Evolutionary conservation across 2,888 invertebrate genomes (phyloP), one percentile per base, ranked within the genome.

Genomic region (Celastrina argiolus): DNA sequence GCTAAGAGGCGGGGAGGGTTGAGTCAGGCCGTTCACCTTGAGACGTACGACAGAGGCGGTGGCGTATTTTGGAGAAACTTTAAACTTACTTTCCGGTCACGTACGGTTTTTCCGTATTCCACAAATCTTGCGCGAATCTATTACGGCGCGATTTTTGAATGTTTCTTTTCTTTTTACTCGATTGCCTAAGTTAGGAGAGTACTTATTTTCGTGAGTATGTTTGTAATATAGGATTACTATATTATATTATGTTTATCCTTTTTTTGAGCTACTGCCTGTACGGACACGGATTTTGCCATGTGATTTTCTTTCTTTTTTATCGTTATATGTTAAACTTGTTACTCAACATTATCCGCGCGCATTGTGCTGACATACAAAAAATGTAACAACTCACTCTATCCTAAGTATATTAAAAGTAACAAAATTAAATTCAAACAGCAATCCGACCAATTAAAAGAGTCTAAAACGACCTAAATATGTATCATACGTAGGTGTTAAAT

Each of bases 21-120:
- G 77, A 79, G 82, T 78, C 76, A 75, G 88, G 85, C 82, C 89
- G 80, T 88, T 88, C 89, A 89, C 89, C 89, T 88, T 88, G 86
- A 88, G 87, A 87, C 87, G 76, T 79, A 76, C 76, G 76, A 78
- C 76, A 77, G 74, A 77, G 73, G 78, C 80, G 80, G 78, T 72
- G 79, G 81, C 80, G 81, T 75, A 73, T 73, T 73, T 67, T 70
- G 71, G 68, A 67, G 71, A 70, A 70, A 69, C 70, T 68, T 68
- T 64, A 66, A 70, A 61, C 66, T 67, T 65, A 63, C 51, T 64
- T 65, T 64, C 66, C 65, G 56, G 56, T 61, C 67, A 66, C 69
- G 67, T 63, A 59, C 51, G 64, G 63, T 66, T 64, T 69, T 39
- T 61, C 63, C 64, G 63, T 39, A 41, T 66, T 42, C 28, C n/a